Percentiles rank a stretch among this genome's conserved stretches.
Evolutionary conservation across 1,140 invertebrate genomes (phyloP).

Genomic region (Diachasmimorpha longicaudata): DNA sequence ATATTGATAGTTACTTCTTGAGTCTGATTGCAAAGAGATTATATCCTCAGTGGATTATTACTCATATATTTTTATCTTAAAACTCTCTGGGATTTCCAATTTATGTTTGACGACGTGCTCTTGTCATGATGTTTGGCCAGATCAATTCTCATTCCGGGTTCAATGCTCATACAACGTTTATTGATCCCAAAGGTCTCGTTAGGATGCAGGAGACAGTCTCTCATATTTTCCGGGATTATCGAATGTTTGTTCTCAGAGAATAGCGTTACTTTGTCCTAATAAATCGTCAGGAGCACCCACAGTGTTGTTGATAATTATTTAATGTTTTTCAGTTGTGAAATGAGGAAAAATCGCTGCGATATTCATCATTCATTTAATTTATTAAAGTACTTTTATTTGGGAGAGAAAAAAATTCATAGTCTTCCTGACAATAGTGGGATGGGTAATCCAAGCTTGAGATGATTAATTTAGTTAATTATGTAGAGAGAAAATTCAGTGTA

Average conservation of each 20-base stretch:
- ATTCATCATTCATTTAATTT: not conserved
- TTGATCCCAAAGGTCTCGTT: not conserved
- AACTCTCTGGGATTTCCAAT: not conserved
- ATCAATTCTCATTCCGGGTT: constrained; percentile 1
- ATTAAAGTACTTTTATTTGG: no score
- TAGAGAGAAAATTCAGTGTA: no score
- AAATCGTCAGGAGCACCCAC: not conserved
- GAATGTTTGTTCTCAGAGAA: not conserved
- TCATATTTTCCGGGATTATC: constrained; percentile 5
- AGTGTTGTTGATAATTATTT: not conserved
- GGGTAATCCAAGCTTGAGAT: no score
- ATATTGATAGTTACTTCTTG: not conserved
- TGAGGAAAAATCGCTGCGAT: no score
- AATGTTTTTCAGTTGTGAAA: not conserved
- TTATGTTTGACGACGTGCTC: not conserved
- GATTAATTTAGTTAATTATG: no score
- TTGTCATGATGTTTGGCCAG: not conserved
- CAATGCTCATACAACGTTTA: not conserved
- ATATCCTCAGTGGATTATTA: not conserved
- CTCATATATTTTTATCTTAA: not conserved
- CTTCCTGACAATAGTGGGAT: no score
- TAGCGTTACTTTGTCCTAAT: not conserved
- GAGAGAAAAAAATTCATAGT: no score
- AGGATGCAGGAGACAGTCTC: not conserved
- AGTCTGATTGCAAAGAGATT: not conserved